A percentile compares a stretch with the other conserved stretches of the same genome.
These are phyloP conservation scores for Cosmia trapezina DNA, from an alignment of 2,888 invertebrate species.

Conservation along the genomic window DNA sequence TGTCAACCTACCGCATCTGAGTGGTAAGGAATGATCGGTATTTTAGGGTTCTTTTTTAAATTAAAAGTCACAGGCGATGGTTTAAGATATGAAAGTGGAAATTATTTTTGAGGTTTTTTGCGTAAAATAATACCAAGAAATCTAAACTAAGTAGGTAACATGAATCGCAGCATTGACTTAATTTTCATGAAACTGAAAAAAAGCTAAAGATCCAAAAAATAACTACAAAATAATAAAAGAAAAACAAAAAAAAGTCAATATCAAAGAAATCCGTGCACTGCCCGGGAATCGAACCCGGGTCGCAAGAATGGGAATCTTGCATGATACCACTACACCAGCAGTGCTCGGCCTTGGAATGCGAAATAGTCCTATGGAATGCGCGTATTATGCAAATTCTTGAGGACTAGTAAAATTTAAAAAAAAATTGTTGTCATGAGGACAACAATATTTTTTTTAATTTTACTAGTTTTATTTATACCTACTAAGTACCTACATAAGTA, in stretches of 20 bases:
- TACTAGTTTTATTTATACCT: no score
- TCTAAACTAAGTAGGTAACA: not conserved
- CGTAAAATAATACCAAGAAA: not conserved
- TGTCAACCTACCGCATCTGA: slow-evolving; percentile 77
- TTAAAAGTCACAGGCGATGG: slow-evolving; percentile 26
- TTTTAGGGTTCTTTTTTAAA: slow-evolving; percentile 58
- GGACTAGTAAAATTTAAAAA: no score
- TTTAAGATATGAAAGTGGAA: slow-evolving; percentile 2
- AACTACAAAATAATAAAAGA: not conserved
- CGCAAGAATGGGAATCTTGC: slow-evolving; percentile 99
- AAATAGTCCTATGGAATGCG: slow-evolving; percentile 20
- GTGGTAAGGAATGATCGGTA: slow-evolving; percentile 68
- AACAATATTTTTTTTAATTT: no score
- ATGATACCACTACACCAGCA: slow-evolving; percentile 99
- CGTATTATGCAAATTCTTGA: not conserved
- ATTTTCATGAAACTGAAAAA: not conserved
- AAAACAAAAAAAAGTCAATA: not conserved
- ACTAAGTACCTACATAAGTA: no score
- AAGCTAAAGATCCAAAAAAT: not conserved
- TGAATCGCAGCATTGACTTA: not conserved
- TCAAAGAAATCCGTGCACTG: slow-evolving; percentile 56
- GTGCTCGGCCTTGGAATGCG: slow-evolving; percentile 89
- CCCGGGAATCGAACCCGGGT: slow-evolving; percentile 94
- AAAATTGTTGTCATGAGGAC: no score
- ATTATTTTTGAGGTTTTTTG: slow-evolving; percentile 9